Percentiles rank a stretch among this genome's conserved stretches.
phyloP scores from a whole-genome alignment of 2,797 vertebrate species.

The Alcedo quadribrachys region DNA sequence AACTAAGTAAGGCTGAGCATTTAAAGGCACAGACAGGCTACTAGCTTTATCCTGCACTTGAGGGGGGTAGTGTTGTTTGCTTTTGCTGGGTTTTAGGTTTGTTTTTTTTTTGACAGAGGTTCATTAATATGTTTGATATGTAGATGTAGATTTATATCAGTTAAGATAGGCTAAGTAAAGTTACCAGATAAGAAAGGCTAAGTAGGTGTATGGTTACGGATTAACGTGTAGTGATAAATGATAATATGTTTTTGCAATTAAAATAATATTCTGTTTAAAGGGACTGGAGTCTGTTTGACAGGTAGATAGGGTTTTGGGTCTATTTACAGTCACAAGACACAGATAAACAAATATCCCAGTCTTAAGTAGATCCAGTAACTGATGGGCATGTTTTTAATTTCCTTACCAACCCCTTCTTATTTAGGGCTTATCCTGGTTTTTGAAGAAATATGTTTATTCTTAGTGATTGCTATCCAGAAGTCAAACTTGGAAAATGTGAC shows the following conservation, averaged over 20 bases:
- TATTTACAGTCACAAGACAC: conserved; percentile 48
- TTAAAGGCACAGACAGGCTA: background rate
- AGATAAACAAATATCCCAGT: conserved; percentile 22
- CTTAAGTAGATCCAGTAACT: background rate
- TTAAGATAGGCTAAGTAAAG: conserved; percentile 44
- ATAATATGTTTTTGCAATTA: conserved; percentile 48
- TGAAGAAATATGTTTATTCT: background rate
- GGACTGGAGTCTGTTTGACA: conserved; percentile 4
- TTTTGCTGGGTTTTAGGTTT: background rate
- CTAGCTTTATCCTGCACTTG: background rate
- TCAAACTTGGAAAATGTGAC: conserved; percentile 4
- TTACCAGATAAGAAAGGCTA: conserved; percentile 32
- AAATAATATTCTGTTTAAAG: conserved; percentile 16
- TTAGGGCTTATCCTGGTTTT: background rate
- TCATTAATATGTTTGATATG: conserved; percentile 62
- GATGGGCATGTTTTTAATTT: background rate
- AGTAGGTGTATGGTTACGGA: conserved; percentile 54
- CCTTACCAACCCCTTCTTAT: background rate
- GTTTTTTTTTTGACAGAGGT: background rate
- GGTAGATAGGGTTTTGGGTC: background rate
- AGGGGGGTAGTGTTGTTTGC: background rate
- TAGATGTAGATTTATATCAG: conserved; percentile 58
- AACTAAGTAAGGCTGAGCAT: background rate
- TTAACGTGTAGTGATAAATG: conserved; percentile 31
- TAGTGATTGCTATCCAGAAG: conserved; percentile 1